Evolutionary conservation across 2,797 vertebrate genomes (phyloP), one percentile per base, ranked within the genome.

Genomic region (Acropternis orthonyx): DNA sequence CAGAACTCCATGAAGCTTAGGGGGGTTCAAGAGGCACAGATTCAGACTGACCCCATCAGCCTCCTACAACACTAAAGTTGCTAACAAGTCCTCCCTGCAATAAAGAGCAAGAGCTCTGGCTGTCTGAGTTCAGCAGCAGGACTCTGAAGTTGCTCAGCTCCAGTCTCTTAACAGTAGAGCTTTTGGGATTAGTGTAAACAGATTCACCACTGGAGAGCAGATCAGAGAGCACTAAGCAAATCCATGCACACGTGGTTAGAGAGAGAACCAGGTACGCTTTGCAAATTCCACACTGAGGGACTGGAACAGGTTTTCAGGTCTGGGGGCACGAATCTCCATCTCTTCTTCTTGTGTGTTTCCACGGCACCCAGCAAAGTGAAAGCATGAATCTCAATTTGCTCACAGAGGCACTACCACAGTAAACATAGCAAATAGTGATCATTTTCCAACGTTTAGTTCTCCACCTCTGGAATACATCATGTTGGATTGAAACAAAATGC

Each of bases 171-270:
- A 56, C 9, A 76, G 46, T 11, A 14, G 82, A 95, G 92, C 78
- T 90, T 80, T 88, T 20, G 23, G 93, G 90, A 93, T 93, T 88
- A 91, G 58, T 56, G 87, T 72, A 84, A 96, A 93, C 76, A 93
- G 78, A 86, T 88, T 82, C 82, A 68, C 59, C 82, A 23, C 48
- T 83, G 80, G 80, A 23, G 88, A 95, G 91, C 72, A 82, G 92
- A 84, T 85, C 56, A 63, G 83, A 73, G 65, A 63, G 82, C 52
- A 11, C 44, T 7, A 28, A 23, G 62, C 63, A 83, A 89, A 93
- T 77, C 87, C 69, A 7, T 0, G 27, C 74, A 85, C 44, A 46
- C 0, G 20, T 78, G 85, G 49, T 24, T 21, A 4, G 59, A 78
- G 68, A 72, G 49, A 77, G 79, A 86, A 37, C 39, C 69, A 63